Evolutionary conservation across 2,888 invertebrate genomes (phyloP).

Genomic region (Nomada ruficornis): DNA sequence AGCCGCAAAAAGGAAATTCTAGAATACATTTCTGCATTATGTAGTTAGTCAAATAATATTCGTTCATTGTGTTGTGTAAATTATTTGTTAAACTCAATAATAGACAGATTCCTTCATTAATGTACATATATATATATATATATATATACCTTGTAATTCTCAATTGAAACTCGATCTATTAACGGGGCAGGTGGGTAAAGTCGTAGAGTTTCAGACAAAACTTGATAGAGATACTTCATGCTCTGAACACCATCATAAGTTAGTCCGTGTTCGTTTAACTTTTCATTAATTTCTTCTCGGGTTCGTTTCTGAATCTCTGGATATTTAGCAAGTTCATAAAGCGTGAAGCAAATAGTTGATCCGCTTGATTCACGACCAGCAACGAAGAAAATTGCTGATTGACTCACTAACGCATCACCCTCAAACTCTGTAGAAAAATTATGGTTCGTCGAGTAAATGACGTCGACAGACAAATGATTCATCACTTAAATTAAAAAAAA

Average conservation of each 20-base stretch:
- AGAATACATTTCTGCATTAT: no score
- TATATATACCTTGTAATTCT: constrained; percentile 74
- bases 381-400: constrained; percentile 76
- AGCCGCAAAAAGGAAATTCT: no score
- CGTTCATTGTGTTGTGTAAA: not conserved
- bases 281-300: constrained; percentile 70
- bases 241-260: constrained; percentile 73
- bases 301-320: constrained; percentile 73
- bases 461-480: not conserved
- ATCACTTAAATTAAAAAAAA: not conserved
- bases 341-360: constrained; percentile 70
- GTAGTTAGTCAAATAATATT: no score
- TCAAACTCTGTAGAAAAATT: constrained; percentile 67
- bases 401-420: constrained; percentile 75
- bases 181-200: constrained; percentile 78
- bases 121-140: no score
- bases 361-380: constrained; percentile 77
- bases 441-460: not conserved
- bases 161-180: constrained; percentile 71
- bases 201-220: constrained; percentile 76
- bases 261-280: constrained; percentile 60
- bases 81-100: not conserved
- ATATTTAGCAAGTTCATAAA: constrained; percentile 75
- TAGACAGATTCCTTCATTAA: not conserved
- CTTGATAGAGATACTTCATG: constrained; percentile 78